phyloP scores from a whole-genome alignment of 2,113 vertebrate species.

The Meriones unguiculatus region DNA sequence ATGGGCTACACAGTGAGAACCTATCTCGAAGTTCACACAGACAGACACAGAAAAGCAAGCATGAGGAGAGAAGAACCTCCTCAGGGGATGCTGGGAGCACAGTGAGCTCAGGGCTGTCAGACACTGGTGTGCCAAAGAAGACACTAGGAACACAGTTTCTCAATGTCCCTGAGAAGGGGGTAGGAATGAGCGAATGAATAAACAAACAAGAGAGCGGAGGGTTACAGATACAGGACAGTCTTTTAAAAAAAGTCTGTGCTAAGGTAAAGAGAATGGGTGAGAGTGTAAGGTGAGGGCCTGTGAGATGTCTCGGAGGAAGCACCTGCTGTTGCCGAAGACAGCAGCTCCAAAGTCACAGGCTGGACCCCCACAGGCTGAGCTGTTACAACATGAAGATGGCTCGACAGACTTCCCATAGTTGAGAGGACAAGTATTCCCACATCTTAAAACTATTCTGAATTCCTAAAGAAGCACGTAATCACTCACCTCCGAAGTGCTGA shows the following conservation, averaged over 20 bases:
- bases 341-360: background rate
- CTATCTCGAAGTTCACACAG: background rate
- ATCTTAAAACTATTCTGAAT: background rate
- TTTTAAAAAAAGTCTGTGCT: slow-evolving; percentile 23
- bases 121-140: slow-evolving; percentile 11
- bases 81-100: slow-evolving; percentile 27
- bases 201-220: background rate
- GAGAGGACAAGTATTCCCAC: background rate
- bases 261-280: background rate
- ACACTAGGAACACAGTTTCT: slow-evolving; percentile 30
- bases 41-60: background rate
- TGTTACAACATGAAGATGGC: background rate
- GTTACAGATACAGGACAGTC: background rate
- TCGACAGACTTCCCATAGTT: background rate
- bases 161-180: slow-evolving; percentile 21
- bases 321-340: background rate
- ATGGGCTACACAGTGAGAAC: background rate
- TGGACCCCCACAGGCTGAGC: background rate
- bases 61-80: background rate
- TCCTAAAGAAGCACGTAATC: slow-evolving; percentile 12
- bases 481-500: background rate
- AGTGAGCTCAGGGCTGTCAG: background rate
- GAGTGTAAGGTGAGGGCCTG: background rate
- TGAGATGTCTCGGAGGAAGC: background rate
- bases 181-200: background rate